phyloP scores from a whole-genome alignment of 2,888 invertebrate genomes.

The Nipponacmea schrenckii region DNA sequence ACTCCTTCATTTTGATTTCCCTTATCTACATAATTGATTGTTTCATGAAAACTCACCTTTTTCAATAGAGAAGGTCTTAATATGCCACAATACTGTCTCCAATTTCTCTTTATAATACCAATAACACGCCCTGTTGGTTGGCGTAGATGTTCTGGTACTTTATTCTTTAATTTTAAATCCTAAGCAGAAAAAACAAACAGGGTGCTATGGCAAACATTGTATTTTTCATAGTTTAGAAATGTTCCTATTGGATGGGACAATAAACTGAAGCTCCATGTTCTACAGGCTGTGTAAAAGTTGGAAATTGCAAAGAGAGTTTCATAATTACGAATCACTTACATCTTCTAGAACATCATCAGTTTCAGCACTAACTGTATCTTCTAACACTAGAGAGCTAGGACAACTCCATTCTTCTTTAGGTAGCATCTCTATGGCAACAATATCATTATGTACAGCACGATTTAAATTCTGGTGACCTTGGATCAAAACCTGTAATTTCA shows the following conservation, averaged over 20 bases:
- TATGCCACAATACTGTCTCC: slow-evolving; percentile 98
- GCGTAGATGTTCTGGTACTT: slow-evolving; percentile 52
- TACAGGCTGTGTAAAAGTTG: no score
- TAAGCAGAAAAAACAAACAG: slow-evolving; percentile 24
- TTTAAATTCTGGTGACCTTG: slow-evolving; percentile 74
- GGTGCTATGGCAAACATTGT: no score
- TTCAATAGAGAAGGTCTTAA: slow-evolving; percentile 80
- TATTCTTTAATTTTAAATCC: slow-evolving; percentile 49
- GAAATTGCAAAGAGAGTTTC: no score
- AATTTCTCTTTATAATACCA: slow-evolving; percentile 95
- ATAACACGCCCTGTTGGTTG: slow-evolving; percentile 82
- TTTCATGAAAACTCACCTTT: slow-evolving; percentile 51
- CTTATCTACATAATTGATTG: not conserved
- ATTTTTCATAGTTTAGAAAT: no score
- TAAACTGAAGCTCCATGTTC: no score
- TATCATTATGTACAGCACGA: slow-evolving; percentile 92
- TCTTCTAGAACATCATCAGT: slow-evolving; percentile 59
- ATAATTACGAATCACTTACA: slow-evolving; percentile 12
- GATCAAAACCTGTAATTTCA: slow-evolving; percentile 53
- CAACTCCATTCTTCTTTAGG: slow-evolving; percentile 90
- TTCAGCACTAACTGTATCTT: slow-evolving; percentile 68
- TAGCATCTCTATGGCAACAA: slow-evolving; percentile 89
- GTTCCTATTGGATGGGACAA: no score
- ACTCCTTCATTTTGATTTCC: no score
- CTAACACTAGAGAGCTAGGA: slow-evolving; percentile 78